These are phyloP conservation scores for Synanthedon tipuliformis DNA, from an alignment of 2,888 invertebrate genomes.

Conservation along the genomic window DNA sequence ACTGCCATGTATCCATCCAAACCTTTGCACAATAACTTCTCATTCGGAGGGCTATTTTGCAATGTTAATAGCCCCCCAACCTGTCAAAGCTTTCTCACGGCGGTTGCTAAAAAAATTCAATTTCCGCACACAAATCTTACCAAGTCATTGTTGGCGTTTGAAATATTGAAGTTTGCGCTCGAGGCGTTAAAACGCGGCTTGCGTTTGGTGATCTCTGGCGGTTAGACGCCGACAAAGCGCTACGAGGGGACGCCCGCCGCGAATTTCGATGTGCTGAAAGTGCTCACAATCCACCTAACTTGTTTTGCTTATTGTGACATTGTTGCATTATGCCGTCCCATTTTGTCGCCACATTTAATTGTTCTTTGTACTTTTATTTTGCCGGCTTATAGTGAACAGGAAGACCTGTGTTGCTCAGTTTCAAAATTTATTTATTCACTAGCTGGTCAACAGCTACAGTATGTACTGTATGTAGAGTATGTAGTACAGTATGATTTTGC, in stretches of 20 bases:
- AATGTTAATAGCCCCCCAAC: slow-evolving; percentile 41
- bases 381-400: slow-evolving; percentile 2
- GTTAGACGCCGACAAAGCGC: slow-evolving; percentile 39
- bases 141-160: slow-evolving; percentile 60
- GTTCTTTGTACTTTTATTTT: slow-evolving; percentile 21
- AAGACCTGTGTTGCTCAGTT: too few relatives aligned
- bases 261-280: slow-evolving; percentile 57
- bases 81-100: slow-evolving; percentile 64
- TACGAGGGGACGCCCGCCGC: slow-evolving; percentile 38
- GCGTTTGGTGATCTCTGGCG: slow-evolving; percentile 24
- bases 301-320: slow-evolving; percentile 51
- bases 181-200: slow-evolving; percentile 35
- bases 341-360: slow-evolving; percentile 42
- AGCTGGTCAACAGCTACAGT: too few relatives aligned
- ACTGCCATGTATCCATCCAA: slow-evolving; percentile 8
- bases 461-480: too few relatives aligned
- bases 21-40: slow-evolving; percentile 43
- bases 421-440: too few relatives aligned
- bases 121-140: slow-evolving; percentile 69
- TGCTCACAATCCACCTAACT: slow-evolving; percentile 52
- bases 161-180: slow-evolving; percentile 50
- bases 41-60: slow-evolving; percentile 27
- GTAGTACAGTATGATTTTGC: too few relatives aligned
- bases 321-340: slow-evolving; percentile 33
- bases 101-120: slow-evolving; percentile 54